Conservation (phyloP, 1,140 invertebrate species). For the Tigriopus japonicus region DNA sequence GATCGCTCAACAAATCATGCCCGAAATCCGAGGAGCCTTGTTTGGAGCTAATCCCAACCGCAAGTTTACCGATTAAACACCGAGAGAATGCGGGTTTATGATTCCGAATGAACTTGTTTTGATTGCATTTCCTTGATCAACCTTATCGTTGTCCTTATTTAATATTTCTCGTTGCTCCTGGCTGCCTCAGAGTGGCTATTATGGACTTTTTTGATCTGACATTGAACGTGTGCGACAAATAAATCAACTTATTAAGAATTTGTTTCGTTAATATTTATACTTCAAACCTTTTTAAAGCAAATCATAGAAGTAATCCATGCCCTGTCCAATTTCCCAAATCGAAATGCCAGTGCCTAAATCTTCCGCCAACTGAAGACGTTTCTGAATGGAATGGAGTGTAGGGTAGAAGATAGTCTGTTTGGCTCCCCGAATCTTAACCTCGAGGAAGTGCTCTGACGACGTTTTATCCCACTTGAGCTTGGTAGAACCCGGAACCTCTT, state of each 20-base stretch:
- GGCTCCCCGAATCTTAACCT: conserved; percentile 52
- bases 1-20: conserved; percentile 79
- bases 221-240: too few species aligned
- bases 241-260: too few species aligned
- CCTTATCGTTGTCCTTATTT: too few species aligned
- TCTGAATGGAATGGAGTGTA: conserved; percentile 59
- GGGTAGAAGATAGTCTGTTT: conserved; percentile 68
- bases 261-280: too few species aligned
- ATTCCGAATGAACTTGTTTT: too few species aligned
- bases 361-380: conserved; percentile 53
- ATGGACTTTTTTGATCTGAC: too few species aligned
- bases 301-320: conserved; percentile 85
- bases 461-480: conserved; percentile 54
- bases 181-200: too few species aligned
- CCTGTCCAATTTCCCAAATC: conserved; percentile 90
- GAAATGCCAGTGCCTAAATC: conserved; percentile 62
- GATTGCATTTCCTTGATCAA: too few species aligned
- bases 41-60: conserved; percentile 89
- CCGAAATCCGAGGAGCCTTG: conserved; percentile 74
- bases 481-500: conserved; percentile 37
- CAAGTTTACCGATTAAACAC: conserved; percentile 76
- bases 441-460: conserved; percentile 63
- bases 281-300: conserved; percentile 38
- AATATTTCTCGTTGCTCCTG: too few species aligned
- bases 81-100: too few species aligned